A percentile compares a stretch with the other conserved stretches of the same genome.
Evolutionary conservation across 2,888 invertebrate species (phyloP).

Genomic region (Smittia sp.): DNA sequence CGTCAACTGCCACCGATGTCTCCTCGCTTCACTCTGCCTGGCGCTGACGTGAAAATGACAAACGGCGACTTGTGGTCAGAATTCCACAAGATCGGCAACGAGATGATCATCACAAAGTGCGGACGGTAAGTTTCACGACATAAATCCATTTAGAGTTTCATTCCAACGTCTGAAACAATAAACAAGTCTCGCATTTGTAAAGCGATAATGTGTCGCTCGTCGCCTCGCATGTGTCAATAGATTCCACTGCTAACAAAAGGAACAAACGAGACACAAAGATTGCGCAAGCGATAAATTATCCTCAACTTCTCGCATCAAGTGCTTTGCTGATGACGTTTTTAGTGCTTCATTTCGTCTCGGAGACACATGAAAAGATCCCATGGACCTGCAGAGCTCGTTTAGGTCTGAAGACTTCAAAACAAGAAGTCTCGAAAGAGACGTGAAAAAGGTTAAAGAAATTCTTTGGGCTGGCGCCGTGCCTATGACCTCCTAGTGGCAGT

Average conservation of each 20-base stretch:
- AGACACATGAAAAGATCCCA: constrained; percentile 26
- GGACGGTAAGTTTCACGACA: constrained; percentile 63
- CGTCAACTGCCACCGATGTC: constrained; percentile 49
- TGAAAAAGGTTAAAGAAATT: constrained; percentile 36
- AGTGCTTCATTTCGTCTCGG: background rate
- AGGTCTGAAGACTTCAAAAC: background rate
- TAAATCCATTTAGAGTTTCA: constrained; percentile 60
- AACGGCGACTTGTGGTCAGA: constrained; percentile 70
- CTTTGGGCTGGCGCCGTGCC: constrained; percentile 34
- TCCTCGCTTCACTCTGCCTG: constrained; percentile 50
- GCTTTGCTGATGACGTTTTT: constrained; percentile 40
- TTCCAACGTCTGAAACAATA: constrained; percentile 40
- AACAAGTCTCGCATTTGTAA: background rate
- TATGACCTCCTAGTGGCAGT: constrained; percentile 39
- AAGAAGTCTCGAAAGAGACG: constrained; percentile 27
- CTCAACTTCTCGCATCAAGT: constrained; percentile 36
- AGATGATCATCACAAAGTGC: constrained; percentile 82
- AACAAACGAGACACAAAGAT: constrained; percentile 32
- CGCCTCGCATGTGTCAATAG: constrained; percentile 20
- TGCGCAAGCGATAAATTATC: constrained; percentile 40
- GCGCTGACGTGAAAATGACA: constrained; percentile 59
- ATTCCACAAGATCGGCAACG: constrained; percentile 70
- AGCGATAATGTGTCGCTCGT: constrained; percentile 33
- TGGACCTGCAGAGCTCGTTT: background rate
- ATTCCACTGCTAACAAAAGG: background rate